A percentile compares a stretch with the other conserved stretches of the same genome.
Evolutionary conservation across 2,113 vertebrate species (phyloP).

Genomic region (Nyctereutes procyonoides): DNA sequence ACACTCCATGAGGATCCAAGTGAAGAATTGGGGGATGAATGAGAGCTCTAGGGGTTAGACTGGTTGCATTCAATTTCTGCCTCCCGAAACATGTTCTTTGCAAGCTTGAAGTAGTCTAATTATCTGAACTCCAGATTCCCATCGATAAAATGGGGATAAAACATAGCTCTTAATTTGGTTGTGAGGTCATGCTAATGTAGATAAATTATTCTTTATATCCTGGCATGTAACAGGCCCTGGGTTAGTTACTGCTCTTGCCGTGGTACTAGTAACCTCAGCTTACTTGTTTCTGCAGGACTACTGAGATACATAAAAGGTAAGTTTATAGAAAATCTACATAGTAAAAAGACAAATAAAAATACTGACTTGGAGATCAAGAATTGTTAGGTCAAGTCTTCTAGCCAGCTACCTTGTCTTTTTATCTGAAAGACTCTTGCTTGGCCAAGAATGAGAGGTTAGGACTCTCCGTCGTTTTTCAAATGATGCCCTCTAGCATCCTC

Average conservation of each 20-base stretch:
- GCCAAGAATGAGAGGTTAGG: background rate
- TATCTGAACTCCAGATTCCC: background rate
- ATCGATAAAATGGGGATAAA: background rate
- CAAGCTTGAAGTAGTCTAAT: background rate
- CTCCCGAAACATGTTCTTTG: background rate
- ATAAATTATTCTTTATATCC: background rate
- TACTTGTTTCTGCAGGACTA: background rate
- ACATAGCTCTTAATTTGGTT: constrained; percentile 11
- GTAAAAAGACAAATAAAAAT: background rate
- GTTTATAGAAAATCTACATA: background rate
- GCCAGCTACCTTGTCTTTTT: background rate
- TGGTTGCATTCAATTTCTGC: background rate
- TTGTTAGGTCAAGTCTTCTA: background rate
- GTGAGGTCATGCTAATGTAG: background rate
- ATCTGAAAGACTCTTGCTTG: background rate
- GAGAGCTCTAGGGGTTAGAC: background rate
- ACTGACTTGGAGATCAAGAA: background rate
- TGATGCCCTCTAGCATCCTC: background rate
- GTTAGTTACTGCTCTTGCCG: background rate
- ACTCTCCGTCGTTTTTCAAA: background rate
- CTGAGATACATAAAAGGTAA: background rate
- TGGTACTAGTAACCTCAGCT: too few relatives aligned
- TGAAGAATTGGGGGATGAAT: background rate
- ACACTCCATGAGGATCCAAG: background rate
- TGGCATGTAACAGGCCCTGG: background rate